These are phyloP conservation scores for Electrophaes corylata DNA, from an alignment of 2,888 invertebrate genomes.

Conservation along the genomic window DNA sequence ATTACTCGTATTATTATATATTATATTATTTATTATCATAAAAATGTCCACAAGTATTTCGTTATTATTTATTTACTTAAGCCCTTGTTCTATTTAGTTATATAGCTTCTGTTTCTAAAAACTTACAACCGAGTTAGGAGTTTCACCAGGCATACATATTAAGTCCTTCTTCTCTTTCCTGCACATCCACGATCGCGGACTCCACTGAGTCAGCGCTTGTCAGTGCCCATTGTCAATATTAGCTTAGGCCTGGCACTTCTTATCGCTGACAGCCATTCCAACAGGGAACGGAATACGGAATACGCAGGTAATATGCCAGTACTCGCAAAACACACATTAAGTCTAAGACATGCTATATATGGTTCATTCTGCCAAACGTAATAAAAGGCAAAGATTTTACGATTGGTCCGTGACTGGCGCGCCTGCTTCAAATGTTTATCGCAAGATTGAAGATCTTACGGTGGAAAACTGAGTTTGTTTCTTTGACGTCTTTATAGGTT, in stretches of 20 bases:
- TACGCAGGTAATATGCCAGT: conserved; percentile 39
- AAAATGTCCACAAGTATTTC: too few species aligned
- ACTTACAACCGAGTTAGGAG: neutral
- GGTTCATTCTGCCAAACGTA: conserved; percentile 61
- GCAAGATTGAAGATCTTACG: conserved; percentile 60
- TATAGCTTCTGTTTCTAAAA: neutral
- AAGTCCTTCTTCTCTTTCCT: too few species aligned
- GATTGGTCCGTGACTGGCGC: conserved; percentile 57
- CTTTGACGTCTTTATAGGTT: conserved; percentile 14
- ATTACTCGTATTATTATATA: too few species aligned
- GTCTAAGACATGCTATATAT: conserved; percentile 59
- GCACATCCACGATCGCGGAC: neutral
- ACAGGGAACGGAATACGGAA: too few species aligned
- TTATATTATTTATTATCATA: too few species aligned
- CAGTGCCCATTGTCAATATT: conserved; percentile 32
- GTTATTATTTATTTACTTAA: too few species aligned
- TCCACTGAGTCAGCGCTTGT: conserved; percentile 13
- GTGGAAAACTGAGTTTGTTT: conserved; percentile 35
- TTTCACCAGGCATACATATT: too few species aligned
- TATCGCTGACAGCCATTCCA: conserved; percentile 42
- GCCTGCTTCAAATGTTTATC: conserved; percentile 55
- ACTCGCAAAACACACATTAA: conserved; percentile 54
- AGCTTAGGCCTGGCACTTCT: conserved; percentile 40
- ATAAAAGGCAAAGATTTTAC: conserved; percentile 73
- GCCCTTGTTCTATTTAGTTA: neutral